Percentiles rank a stretch among this genome's conserved stretches.
Evolutionary conservation across 2,888 invertebrate genomes (phyloP).

Genomic region (Oegoconia quadripuncta): DNA sequence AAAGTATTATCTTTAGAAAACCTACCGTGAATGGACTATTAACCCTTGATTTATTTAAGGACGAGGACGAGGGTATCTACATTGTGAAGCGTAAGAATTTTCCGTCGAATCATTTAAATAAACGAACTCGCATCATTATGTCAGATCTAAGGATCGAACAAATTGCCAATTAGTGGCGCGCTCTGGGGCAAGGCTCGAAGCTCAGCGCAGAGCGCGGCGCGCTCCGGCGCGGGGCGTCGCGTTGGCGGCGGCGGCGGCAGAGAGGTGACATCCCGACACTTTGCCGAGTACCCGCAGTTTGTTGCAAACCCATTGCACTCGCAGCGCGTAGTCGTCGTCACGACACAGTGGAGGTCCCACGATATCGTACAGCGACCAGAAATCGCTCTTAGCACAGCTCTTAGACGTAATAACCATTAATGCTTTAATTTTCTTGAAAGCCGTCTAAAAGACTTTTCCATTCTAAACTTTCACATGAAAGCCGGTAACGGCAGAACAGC

Average conservation of each 20-base stretch:
- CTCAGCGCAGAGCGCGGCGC: conserved; percentile 32
- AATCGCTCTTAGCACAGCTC: conserved; percentile 35
- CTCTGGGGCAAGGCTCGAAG: conserved; percentile 43
- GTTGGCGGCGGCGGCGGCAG: neutral
- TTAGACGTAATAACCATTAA: conserved; percentile 62
- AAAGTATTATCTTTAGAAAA: conserved; percentile 33
- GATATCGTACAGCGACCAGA: conserved; percentile 17
- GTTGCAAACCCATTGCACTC: too few relatives aligned
- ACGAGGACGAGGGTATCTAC: conserved; percentile 32
- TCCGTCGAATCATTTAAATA: conserved; percentile 77
- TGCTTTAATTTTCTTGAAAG: conserved; percentile 77
- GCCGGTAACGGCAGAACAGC: conserved; percentile 62
- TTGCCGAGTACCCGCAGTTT: too few relatives aligned
- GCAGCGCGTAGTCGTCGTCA: conserved; percentile 13
- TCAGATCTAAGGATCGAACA: conserved; percentile 77
- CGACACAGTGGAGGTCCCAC: conserved; percentile 11
- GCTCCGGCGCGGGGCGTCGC: conserved; percentile 25
- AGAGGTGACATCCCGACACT: neutral
- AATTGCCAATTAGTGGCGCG: conserved; percentile 77
- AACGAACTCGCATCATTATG: conserved; percentile 77
- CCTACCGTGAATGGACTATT: conserved; percentile 41
- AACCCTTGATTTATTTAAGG: conserved; percentile 46
- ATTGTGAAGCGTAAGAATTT: conserved; percentile 55
- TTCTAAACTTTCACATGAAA: conserved; percentile 72
- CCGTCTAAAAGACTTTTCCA: conserved; percentile 74